Evolutionary conservation across 2,888 invertebrate genomes (phyloP).

Genomic region (Cryptus viduatorius): DNA sequence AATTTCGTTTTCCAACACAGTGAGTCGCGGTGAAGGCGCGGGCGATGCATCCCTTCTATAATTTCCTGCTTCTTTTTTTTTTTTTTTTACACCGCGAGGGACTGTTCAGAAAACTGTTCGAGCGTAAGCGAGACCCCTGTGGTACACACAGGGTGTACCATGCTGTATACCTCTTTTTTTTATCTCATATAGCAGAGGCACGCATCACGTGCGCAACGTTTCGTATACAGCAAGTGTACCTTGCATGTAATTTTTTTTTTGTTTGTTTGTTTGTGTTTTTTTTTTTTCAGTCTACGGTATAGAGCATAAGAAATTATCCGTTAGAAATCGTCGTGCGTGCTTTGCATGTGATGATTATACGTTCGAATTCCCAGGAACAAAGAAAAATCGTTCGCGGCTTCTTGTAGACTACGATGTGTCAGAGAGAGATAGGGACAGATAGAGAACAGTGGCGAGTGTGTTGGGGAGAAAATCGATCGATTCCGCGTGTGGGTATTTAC

Average conservation of each 20-base stretch:
- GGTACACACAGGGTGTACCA: slow-evolving; percentile 4
- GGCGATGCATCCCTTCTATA: slow-evolving; percentile 56
- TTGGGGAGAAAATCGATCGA: slow-evolving; percentile 45
- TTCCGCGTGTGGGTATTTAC: slow-evolving; percentile 51
- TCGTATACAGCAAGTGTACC: slow-evolving; percentile 20
- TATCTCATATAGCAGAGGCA: not conserved
- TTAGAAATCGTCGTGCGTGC: slow-evolving; percentile 52
- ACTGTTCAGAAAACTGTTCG: slow-evolving; percentile 56
- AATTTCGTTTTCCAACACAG: slow-evolving; percentile 61
- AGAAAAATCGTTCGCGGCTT: slow-evolving; percentile 45
- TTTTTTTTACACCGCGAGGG: slow-evolving; percentile 34
- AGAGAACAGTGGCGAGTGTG: slow-evolving; percentile 1
- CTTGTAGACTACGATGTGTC: not conserved
- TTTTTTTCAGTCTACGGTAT: not conserved
- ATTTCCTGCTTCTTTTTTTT: slow-evolving; percentile 50
- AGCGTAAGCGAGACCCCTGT: slow-evolving; percentile 51
- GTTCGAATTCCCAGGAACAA: slow-evolving; percentile 58
- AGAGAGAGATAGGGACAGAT: slow-evolving; percentile 1
- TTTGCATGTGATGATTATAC: slow-evolving; percentile 45
- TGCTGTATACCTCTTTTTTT: not conserved
- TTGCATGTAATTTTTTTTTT: slow-evolving; percentile 8
- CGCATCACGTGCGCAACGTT: slow-evolving; percentile 24
- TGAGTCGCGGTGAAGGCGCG: slow-evolving; percentile 49
- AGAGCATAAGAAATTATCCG: slow-evolving; percentile 23
- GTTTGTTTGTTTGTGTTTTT: not conserved